Evolutionary conservation across 2,113 vertebrate species (phyloP).

Genomic region (Xiphophorus hellerii): DNA sequence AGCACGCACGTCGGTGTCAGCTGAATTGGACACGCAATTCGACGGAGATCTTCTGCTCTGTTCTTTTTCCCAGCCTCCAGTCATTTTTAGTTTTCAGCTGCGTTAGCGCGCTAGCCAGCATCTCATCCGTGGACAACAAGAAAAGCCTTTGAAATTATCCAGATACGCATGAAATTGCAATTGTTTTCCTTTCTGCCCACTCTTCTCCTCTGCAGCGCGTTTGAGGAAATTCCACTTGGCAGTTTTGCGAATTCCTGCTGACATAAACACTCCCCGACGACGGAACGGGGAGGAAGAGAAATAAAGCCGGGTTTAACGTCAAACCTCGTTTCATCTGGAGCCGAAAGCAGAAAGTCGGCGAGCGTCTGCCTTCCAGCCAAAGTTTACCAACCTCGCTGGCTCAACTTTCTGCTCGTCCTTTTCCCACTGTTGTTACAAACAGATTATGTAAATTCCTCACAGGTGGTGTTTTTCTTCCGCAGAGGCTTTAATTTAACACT

Average conservation of each 20-base stretch:
- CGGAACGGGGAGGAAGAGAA: background rate
- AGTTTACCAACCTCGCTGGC: constrained; percentile 24
- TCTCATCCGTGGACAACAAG: background rate
- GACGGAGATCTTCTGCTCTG: background rate
- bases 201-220: background rate
- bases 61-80: background rate
- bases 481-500: constrained; percentile 25
- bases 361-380: constrained; percentile 1
- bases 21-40: constrained; percentile 9
- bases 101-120: background rate
- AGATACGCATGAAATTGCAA: background rate
- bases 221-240: background rate
- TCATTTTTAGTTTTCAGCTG: background rate
- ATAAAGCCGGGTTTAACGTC: background rate
- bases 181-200: background rate
- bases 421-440: constrained; percentile 7
- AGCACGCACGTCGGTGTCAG: background rate
- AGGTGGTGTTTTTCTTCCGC: background rate
- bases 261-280: background rate
- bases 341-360: background rate
- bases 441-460: constrained; percentile 30
- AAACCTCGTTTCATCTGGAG: background rate
- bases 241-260: background rate
- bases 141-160: background rate
- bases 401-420: constrained; percentile 3